Base-by-base conservation (phyloP, 2,113 vertebrate genomes). In the Galbula dea region DNA sequence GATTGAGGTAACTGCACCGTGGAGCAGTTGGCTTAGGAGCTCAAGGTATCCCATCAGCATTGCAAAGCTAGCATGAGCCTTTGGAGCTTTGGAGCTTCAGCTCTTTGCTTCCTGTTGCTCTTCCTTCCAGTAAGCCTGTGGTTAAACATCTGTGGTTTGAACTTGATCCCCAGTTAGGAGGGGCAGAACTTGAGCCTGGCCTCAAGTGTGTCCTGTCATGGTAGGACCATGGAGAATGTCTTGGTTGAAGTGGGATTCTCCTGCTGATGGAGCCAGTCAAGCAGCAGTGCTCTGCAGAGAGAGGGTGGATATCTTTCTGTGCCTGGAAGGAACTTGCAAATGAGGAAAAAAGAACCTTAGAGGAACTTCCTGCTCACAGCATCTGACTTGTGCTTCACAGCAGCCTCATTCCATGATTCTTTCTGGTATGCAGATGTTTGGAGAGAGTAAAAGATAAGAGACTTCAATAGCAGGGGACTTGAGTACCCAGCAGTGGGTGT, bases 141-240 rank as follows among this genome's bases (percentile, higher is more conserved):
- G 41, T 76, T 69, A 41, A 67, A 54, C 7, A 16, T 7, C 4
- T 32, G 4, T 4, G 17, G 10, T 61, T 81, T 29, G 61, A 77
- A 34, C 23, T 30, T 30, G 9, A 7, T 57, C 24, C 10, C 8
- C 32, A 24, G 15, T 12, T 59, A 7, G 21, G 14, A 13, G 21
- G 18, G 48, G 30, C 36, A 79, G 71, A 79, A 79, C 48, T 63
- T 39, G 36, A 86, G 21, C 15, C 5, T 16, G 10, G 32, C 18
- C 26, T 14, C 24, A 48, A 1, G 24, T 1, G 0, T 65, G 11
- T 66, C 26, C 29, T 73, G 0, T 52, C 4, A 1, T 51, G 36
- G 24, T 34, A 34, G 51, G 32, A 57, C 12, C 22, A 57, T 30
- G 54, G 37, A 54, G 41, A 61, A 15, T 15, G 8, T 34, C 27